phyloP scores from a whole-genome alignment of 23 tunicate genomes.

The Oikopleura vanhoeffeni region DNA sequence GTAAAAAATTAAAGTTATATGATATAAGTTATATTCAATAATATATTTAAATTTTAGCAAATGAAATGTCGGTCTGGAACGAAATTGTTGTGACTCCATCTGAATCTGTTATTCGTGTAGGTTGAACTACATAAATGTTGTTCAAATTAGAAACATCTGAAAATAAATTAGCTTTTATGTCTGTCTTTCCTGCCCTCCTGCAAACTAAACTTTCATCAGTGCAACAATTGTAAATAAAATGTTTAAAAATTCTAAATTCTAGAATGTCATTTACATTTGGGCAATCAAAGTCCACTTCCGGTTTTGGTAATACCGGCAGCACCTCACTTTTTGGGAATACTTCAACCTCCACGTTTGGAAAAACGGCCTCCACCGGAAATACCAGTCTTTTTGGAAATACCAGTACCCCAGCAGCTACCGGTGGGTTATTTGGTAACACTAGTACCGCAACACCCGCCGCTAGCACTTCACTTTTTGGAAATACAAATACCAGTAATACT shows the following conservation, averaged over 20 bases:
- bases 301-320: background rate
- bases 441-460: background rate
- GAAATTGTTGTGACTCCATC: constrained; percentile 84
- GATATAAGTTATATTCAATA: background rate
- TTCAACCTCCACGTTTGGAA: background rate
- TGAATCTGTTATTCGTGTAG: constrained; percentile 17
- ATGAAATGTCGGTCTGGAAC: constrained; percentile 46
- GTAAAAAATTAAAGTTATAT: background rate
- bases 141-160: background rate
- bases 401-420: background rate
- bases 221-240: background rate
- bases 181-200: background rate
- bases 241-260: too few species aligned
- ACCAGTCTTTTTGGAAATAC: constrained; percentile 13
- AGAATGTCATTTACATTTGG: background rate
- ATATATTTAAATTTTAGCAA: constrained; percentile 16
- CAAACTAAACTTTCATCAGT: background rate
- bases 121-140: too few species aligned
- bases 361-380: background rate
- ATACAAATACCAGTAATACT: background rate
- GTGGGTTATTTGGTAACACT: background rate
- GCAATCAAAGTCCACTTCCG: background rate
- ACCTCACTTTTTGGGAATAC: background rate
- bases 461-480: background rate
- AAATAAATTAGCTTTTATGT: background rate